Evolutionary conservation across 2,797 vertebrate genomes (phyloP), one percentile per base, ranked within the genome.

Genomic region (Austrolebias charrua): DNA sequence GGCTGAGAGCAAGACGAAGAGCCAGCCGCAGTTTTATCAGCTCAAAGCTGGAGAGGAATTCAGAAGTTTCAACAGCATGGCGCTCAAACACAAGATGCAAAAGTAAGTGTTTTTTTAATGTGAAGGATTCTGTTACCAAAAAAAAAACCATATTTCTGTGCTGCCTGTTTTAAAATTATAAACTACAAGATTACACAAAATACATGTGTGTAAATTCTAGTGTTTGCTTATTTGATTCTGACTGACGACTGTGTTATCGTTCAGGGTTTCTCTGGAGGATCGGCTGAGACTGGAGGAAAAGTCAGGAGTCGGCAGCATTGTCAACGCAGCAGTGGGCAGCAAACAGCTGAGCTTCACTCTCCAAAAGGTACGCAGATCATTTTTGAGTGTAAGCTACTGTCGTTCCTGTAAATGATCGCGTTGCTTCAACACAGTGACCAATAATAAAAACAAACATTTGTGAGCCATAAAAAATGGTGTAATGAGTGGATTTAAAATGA

Each of bases 11-110:
- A 71, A 75, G 56, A 77, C 51, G 65, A 66, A 61, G 1, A 82
- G 54, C 40, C 88, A 88, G 79, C 97, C 96, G 15, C 93, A 93
- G 80, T 99, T 98, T 88, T 99, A 95, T 78, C 97, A 99, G 92
- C 94, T 99, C 89, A 98, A 96, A 94, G 90, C 94, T 0, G 96
- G 98, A 46, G 96, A 97, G 76, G 96, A 98, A 86, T 99, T 99
- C 92, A 90, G 93, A 80, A 98, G 96, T 86, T 98, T 99, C 84
- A 91, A 87, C 59, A 95, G 97, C 60, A 89, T 95, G 33, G 90
- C 92, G 71, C 92, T 80, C 84, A 96, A 95, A 81, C 95, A 97
- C 82, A 97, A 92, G 79, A 89, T 98, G 74, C 93, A 96, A 87
- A 99, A 95, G 98, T 99, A 93, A 85, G 96, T 89, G 45, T 20